These are phyloP conservation scores for Willowsia nigromaculata DNA, from an alignment of 2,888 invertebrate species.

Conservation along the genomic window DNA sequence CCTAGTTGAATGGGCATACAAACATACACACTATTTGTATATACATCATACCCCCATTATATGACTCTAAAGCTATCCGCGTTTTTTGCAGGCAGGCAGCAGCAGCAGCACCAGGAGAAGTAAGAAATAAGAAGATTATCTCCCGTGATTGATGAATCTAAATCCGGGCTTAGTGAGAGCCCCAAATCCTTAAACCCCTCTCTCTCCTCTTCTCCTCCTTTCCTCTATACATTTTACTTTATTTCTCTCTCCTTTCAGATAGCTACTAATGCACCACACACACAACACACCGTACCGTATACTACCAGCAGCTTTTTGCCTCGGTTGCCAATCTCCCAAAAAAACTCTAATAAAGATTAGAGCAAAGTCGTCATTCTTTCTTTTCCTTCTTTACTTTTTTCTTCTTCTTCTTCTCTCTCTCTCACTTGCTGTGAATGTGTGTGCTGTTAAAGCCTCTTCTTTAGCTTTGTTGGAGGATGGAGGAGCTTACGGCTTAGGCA, in stretches of 20 bases:
- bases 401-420: conserved; percentile 22
- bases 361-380: conserved; percentile 73
- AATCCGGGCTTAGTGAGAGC: conserved; percentile 79
- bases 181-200: conserved; percentile 76
- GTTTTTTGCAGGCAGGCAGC: conserved; percentile 38
- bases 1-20: background rate
- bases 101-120: conserved; percentile 66
- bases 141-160: conserved; percentile 79
- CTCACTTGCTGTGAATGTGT: background rate
- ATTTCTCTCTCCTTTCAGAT: conserved; percentile 37
- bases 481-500: conserved; percentile 43
- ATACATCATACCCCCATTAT: too few species aligned
- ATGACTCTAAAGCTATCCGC: background rate
- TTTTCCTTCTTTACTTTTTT: conserved; percentile 57
- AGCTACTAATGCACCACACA: conserved; percentile 62
- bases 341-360: conserved; percentile 79
- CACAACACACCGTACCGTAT: background rate
- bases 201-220: conserved; percentile 50
- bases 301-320: conserved; percentile 65
- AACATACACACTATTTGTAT: background rate
- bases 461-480: conserved; percentile 46
- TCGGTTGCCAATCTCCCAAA: conserved; percentile 78
- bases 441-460: conserved; percentile 44
- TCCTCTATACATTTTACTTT: conserved; percentile 29
- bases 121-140: conserved; percentile 79